Conservation (phyloP, 1,140 invertebrate genomes). For the honey bee (Apis mellifera) region DNA sequence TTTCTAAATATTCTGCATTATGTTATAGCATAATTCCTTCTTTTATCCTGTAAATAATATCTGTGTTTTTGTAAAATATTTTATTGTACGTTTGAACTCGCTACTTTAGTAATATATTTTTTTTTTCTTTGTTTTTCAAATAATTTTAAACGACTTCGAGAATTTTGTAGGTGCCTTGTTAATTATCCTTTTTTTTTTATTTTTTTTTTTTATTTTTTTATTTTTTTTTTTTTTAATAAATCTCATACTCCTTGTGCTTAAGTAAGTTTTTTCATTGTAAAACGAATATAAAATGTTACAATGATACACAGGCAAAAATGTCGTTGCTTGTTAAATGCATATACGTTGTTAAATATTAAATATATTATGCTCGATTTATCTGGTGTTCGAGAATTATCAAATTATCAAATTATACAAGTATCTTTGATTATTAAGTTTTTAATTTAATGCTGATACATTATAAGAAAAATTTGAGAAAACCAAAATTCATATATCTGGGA, state of each 20-base stretch:
- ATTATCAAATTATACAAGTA: no score
- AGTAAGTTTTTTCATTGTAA: constrained; percentile 19
- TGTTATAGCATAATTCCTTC: neutral
- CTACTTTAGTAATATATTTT: neutral
- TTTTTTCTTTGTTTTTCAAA: neutral
- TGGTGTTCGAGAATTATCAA: neutral
- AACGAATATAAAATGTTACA: constrained; percentile 25
- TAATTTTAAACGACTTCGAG: neutral
- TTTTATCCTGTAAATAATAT: neutral
- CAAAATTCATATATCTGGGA: neutral
- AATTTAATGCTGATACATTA: no score
- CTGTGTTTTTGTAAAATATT: neutral
- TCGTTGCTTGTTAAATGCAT: constrained; percentile 27
- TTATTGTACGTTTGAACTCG: constrained; percentile 4
- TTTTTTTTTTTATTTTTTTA: no score
- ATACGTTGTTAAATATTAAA: constrained; percentile 25
- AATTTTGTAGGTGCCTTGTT: constrained; percentile 37
- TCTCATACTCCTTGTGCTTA: neutral
- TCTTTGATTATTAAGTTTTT: no score
- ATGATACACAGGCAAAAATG: neutral
- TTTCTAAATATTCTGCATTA: neutral
- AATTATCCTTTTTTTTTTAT: constrained; percentile 40
- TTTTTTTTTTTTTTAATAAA: constrained; percentile 10
- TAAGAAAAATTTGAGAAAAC: no score
- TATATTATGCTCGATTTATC: constrained; percentile 23